Conservation (phyloP, 2,797 vertebrate genomes). For the Amazonetta brasiliensis region DNA sequence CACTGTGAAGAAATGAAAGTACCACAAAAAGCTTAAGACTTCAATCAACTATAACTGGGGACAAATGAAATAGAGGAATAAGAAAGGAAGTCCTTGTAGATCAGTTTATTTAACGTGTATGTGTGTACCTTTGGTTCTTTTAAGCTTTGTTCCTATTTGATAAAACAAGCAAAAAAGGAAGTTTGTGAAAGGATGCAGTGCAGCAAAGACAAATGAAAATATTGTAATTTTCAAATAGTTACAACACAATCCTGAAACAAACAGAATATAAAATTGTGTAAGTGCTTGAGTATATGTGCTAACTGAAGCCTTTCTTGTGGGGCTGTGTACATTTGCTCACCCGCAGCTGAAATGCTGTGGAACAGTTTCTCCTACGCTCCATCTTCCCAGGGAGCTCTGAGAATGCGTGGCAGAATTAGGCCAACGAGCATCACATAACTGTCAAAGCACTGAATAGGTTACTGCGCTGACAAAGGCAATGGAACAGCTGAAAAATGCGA, state of each 20-base stretch:
- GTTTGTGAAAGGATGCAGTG: neutral
- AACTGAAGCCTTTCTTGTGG: neutral
- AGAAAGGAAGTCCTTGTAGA: neutral
- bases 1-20: neutral
- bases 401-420: conserved; percentile 59
- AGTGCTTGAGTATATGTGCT: neutral
- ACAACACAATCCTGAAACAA: neutral
- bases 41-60: neutral
- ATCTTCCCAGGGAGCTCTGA: neutral
- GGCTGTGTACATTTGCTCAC: neutral
- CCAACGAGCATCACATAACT: conserved; percentile 55
- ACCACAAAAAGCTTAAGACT: neutral
- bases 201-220: neutral
- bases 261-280: neutral
- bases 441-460: conserved; percentile 13
- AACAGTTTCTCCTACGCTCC: neutral
- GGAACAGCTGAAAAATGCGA: conserved; percentile 4
- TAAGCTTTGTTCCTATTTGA: neutral
- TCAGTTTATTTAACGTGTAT: neutral
- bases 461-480: neutral
- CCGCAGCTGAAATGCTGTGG: neutral
- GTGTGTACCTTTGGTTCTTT: neutral
- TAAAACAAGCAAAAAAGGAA: neutral
- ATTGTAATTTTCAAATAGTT: neutral
- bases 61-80: neutral